Conservation (phyloP, 2,888 invertebrate genomes). For the Synanthedon vespiformis region DNA sequence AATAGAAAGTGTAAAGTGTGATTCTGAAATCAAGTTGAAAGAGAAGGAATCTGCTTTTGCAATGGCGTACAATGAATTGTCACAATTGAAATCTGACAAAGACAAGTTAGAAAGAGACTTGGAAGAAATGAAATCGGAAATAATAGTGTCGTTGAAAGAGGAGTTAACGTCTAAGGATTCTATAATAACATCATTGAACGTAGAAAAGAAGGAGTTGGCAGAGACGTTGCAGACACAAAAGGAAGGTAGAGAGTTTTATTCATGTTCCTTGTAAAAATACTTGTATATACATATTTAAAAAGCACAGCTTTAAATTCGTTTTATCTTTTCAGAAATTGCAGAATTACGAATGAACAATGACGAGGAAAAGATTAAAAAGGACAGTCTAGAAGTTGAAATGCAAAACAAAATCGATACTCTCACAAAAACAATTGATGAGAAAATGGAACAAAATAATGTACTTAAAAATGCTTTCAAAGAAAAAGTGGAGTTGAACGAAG, state of each 20-base stretch:
- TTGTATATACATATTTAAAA: slow-evolving; percentile 1
- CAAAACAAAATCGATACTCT: slow-evolving; percentile 12
- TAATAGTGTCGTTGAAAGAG: neutral
- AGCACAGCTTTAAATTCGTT: too few species aligned
- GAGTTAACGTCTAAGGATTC: neutral
- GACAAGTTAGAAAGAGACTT: slow-evolving; percentile 3
- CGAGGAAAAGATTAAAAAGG: slow-evolving; percentile 15
- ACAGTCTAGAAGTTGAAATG: slow-evolving; percentile 13
- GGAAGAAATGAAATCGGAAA: neutral
- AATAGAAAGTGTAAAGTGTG: slow-evolving; percentile 3
- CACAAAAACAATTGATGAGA: slow-evolving; percentile 12
- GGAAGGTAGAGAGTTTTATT: slow-evolving; percentile 2
- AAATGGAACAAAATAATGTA: slow-evolving; percentile 15
- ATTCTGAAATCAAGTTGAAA: neutral
- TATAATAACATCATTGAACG: slow-evolving; percentile 3
- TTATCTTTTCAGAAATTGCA: slow-evolving; percentile 19
- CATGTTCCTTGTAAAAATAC: too few species aligned
- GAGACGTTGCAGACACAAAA: slow-evolving; percentile 16
- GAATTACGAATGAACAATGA: slow-evolving; percentile 17
- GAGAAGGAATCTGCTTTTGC: slow-evolving; percentile 3
- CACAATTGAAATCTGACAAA: slow-evolving; percentile 3
- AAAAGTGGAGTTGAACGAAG: slow-evolving; percentile 13
- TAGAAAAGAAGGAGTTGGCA: slow-evolving; percentile 13
- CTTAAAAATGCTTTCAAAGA: slow-evolving; percentile 20
- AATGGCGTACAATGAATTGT: slow-evolving; percentile 5